Conservation (phyloP, 2,113 vertebrate species). For the Pterophyllum scalare region DNA sequence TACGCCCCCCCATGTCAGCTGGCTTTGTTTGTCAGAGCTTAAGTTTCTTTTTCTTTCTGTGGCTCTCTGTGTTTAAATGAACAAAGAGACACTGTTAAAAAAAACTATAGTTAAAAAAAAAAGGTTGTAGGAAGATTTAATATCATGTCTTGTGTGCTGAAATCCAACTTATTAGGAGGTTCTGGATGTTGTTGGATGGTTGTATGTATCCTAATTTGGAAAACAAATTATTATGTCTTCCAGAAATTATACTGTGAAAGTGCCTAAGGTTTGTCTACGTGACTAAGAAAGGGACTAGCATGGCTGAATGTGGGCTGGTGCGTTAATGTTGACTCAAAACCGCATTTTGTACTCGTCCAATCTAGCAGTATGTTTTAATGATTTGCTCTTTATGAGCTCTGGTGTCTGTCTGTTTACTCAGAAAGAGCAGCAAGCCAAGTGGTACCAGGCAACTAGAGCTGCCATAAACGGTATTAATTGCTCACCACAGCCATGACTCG, state of each 20-base stretch:
- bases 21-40: neutral
- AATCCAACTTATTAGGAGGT: neutral
- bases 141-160: neutral
- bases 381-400: neutral
- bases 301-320: neutral
- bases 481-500: neutral
- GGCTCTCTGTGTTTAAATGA: neutral
- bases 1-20: neutral
- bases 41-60: conserved; percentile 1
- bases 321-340: conserved; percentile 3
- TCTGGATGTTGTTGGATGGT: neutral
- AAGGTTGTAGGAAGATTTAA: neutral
- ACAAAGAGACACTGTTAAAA: neutral
- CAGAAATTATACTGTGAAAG: neutral
- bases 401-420: conserved; percentile 14
- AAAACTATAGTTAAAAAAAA: neutral
- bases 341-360: neutral
- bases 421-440: neutral
- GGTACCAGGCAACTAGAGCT: conserved; percentile 4
- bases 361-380: neutral
- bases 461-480: neutral
- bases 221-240: neutral
- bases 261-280: neutral
- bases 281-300: neutral
- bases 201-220: conserved; percentile 11